Conservation (phyloP, 1,140 invertebrate species). For the Asobara japonica region DNA sequence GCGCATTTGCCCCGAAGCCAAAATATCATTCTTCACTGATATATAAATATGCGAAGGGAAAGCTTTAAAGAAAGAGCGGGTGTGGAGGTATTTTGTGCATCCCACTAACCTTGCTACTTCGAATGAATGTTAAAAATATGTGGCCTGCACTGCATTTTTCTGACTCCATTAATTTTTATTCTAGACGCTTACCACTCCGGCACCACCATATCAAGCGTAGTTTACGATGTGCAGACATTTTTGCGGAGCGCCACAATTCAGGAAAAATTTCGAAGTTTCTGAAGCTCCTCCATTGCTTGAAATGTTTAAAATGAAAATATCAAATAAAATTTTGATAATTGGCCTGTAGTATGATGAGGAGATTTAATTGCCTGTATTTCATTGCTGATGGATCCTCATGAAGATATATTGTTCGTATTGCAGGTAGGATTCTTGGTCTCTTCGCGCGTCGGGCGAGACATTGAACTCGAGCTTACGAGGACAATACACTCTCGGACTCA, state of each 20-base stretch:
- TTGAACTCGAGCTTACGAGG: constrained; percentile 55
- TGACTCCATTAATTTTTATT: neutral
- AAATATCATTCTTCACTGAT: constrained; percentile 49
- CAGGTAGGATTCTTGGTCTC: constrained; percentile 36
- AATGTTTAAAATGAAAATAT: too few relatives aligned
- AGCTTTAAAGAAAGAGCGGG: constrained; percentile 28
- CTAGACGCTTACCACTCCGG: too few relatives aligned
- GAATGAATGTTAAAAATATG: constrained; percentile 21
- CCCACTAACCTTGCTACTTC: constrained; percentile 47
- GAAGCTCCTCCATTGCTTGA: too few relatives aligned
- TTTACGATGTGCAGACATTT: neutral
- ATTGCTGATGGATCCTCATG: constrained; percentile 51
- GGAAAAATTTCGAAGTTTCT: neutral
- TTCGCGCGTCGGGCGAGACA: constrained; percentile 46
- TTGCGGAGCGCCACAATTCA: neutral
- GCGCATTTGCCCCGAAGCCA: constrained; percentile 26
- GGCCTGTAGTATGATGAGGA: constrained; percentile 49
- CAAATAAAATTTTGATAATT: constrained; percentile 39
- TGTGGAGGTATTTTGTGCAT: constrained; percentile 37
- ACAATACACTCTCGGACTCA: constrained; percentile 50
- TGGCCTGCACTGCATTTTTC: neutral
- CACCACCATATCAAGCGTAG: too few relatives aligned
- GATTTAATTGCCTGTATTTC: too few relatives aligned
- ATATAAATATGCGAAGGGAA: constrained; percentile 48
- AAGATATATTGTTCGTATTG: constrained; percentile 46